phyloP scores from a whole-genome alignment of 2,113 vertebrate genomes.

The Argyrosomus japonicus region DNA sequence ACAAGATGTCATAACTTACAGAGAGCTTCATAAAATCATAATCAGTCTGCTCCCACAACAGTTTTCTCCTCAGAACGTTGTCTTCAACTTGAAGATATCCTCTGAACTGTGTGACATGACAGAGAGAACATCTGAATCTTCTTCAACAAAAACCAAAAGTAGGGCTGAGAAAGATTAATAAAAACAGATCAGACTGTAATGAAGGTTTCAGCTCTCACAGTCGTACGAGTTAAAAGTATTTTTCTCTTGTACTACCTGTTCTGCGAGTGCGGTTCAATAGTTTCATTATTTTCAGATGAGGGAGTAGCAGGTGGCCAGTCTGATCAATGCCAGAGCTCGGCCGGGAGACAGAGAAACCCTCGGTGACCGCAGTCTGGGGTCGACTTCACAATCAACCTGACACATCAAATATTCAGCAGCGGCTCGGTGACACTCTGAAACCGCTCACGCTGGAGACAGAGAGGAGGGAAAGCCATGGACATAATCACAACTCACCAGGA shows the following conservation, averaged over 20 bases:
- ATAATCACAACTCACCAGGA: constrained; percentile 51
- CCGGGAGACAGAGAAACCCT: constrained; percentile 4
- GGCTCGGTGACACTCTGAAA: constrained; percentile 24
- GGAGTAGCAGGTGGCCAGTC: constrained; percentile 38
- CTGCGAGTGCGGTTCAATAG: constrained; percentile 38
- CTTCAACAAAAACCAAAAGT: neutral
- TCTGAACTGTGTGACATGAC: neutral
- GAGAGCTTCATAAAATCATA: neutral
- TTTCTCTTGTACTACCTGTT: constrained; percentile 19
- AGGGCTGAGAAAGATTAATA: neutral
- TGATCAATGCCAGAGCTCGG: constrained; percentile 42
- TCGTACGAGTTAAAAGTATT: neutral
- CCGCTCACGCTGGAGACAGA: neutral
- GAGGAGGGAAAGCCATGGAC: constrained; percentile 15
- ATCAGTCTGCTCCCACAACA: neutral
- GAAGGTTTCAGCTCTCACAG: neutral
- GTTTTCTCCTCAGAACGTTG: neutral
- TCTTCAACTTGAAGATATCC: neutral
- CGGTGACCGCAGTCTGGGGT: constrained; percentile 35
- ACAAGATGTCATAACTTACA: neutral
- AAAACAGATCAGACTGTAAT: constrained; percentile 2
- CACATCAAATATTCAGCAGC: constrained; percentile 69
- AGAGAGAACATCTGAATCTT: neutral
- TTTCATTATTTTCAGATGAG: constrained; percentile 52
- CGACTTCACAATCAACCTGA: constrained; percentile 56